Conservation (phyloP, 2,888 invertebrate species). For the Coenonympha glycerion region DNA sequence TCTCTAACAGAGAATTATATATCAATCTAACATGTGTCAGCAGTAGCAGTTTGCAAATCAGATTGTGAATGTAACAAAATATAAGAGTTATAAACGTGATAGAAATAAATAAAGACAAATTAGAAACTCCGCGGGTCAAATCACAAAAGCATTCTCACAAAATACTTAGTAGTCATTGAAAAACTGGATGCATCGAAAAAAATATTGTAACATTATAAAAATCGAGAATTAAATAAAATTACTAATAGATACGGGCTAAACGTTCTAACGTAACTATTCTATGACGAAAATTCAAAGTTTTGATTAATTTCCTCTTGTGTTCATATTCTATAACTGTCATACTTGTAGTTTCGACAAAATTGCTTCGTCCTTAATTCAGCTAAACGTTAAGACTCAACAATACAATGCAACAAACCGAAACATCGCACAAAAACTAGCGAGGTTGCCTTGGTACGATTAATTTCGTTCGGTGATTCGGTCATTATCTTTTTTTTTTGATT, state of each 20-base stretch:
- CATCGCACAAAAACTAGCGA: constrained; percentile 5
- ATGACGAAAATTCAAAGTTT: too few species aligned
- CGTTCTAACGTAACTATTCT: too few species aligned
- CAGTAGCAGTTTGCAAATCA: background rate
- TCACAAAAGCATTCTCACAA: too few species aligned
- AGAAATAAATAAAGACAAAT: background rate
- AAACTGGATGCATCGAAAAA: too few species aligned
- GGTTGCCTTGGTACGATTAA: constrained; percentile 19
- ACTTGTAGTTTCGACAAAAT: background rate
- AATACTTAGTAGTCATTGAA: too few species aligned
- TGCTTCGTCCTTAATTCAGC: constrained; percentile 3
- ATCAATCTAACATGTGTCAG: constrained; percentile 1
- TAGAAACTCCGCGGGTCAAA: too few species aligned
- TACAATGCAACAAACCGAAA: constrained; percentile 6
- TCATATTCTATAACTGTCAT: too few species aligned
- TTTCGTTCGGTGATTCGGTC: constrained; percentile 10
- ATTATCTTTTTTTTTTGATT: constrained; percentile 3
- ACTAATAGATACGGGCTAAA: too few species aligned
- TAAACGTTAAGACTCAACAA: constrained; percentile 2
- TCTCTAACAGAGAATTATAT: background rate
- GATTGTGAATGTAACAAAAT: background rate
- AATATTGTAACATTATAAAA: too few species aligned
- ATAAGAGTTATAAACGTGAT: too few species aligned
- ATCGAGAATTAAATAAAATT: too few species aligned
- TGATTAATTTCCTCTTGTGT: too few species aligned